Evolutionary conservation across 2,113 vertebrate species (phyloP).

Genomic region (Coturnix japonica): DNA sequence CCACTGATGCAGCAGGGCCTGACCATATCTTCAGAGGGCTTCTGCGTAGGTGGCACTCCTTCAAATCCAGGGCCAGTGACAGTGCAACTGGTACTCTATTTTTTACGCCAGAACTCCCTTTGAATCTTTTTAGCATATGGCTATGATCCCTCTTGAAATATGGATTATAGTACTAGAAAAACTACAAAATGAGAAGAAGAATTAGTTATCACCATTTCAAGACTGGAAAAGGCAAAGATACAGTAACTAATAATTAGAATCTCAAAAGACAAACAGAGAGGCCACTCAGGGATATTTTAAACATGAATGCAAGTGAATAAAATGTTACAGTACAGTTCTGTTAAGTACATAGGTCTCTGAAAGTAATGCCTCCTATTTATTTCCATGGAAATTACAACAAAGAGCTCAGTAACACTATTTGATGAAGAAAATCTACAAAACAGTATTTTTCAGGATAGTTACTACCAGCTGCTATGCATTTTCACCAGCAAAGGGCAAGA

Average conservation of each 20-base stretch:
- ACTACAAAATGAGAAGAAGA: not conserved
- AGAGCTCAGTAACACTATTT: too few relatives aligned
- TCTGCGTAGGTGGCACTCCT: not conserved
- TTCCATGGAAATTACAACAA: too few relatives aligned
- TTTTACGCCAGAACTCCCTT: slow-evolving; percentile 15
- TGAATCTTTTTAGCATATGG: slow-evolving; percentile 1
- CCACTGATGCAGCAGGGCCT: not conserved
- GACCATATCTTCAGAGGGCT: not conserved
- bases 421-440: too few relatives aligned
- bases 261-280: not conserved
- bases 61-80: not conserved
- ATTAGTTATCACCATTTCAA: not conserved
- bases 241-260: not conserved
- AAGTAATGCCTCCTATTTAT: not conserved
- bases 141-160: slow-evolving; percentile 37
- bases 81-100: not conserved
- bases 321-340: not conserved
- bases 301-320: not conserved
- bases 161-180: slow-evolving; percentile 12
- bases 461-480: too few relatives aligned
- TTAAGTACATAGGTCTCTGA: not conserved
- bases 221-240: not conserved
- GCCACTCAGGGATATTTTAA: not conserved
- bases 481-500: too few relatives aligned
- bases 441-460: too few relatives aligned